Evolutionary conservation across 2,113 vertebrate species (phyloP).

Genomic region (Pteronura brasiliensis): DNA sequence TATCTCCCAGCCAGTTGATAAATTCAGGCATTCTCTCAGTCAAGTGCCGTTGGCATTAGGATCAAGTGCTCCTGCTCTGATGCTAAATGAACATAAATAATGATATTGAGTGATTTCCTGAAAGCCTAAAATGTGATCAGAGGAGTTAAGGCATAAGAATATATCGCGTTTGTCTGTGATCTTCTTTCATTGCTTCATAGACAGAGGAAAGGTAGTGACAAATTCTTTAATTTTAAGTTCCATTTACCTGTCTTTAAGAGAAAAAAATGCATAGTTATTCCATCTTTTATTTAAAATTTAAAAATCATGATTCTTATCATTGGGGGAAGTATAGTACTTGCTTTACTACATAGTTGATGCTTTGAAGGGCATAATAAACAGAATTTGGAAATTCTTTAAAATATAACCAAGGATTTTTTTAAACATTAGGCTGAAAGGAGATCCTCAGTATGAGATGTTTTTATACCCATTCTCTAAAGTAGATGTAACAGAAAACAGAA

Average conservation of each 20-base stretch:
- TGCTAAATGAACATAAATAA: neutral
- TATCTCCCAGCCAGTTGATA: neutral
- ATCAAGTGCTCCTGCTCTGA: neutral
- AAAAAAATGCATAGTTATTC: neutral
- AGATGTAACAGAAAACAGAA: neutral
- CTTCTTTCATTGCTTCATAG: neutral
- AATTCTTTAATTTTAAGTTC: slow-evolving; percentile 35
- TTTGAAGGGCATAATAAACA: neutral
- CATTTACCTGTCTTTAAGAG: slow-evolving; percentile 24
- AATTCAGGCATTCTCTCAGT: neutral
- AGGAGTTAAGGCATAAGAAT: slow-evolving; percentile 11
- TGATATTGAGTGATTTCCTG: neutral
- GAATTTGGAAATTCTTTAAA: slow-evolving; percentile 19
- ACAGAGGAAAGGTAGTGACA: neutral
- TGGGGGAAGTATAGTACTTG: neutral
- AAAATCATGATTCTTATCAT: slow-evolving; percentile 13
- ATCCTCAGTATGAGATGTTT: neutral
- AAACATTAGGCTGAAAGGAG: neutral
- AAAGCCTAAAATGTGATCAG: neutral
- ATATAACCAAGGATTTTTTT: neutral
- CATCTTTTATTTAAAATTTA: neutral
- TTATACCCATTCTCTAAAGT: neutral
- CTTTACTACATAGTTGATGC: neutral
- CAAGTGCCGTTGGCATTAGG: neutral
- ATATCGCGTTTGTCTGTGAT: neutral